Evolutionary conservation across 2,113 vertebrate genomes (phyloP).

Genomic region (Lathamus discolor): DNA sequence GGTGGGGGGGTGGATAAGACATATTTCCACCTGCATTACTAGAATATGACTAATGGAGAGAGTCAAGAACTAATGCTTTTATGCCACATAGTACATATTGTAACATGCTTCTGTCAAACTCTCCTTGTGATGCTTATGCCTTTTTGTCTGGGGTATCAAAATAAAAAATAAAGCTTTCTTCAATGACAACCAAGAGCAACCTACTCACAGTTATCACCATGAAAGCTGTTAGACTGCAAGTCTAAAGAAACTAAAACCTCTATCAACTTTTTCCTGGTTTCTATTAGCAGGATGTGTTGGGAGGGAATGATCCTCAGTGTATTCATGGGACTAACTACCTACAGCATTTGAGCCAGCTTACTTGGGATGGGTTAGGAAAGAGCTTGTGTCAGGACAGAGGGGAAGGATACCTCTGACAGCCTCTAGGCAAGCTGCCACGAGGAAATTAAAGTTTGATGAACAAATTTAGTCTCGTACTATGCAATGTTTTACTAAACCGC

Average conservation of each 20-base stretch:
- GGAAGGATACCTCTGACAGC: not conserved
- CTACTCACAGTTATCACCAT: not conserved
- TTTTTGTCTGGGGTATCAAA: not conserved
- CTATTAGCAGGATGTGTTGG: not conserved
- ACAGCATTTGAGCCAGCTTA: not conserved
- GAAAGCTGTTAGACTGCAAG: not conserved
- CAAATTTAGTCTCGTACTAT: not conserved
- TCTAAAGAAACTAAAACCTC: not conserved
- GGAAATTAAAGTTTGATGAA: not conserved
- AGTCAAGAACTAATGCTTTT: not conserved
- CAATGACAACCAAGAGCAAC: not conserved
- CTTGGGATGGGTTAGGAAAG: not conserved
- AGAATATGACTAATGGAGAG: not conserved
- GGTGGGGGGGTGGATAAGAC: accelerated
- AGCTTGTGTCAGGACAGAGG: not conserved
- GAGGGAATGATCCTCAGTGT: not conserved
- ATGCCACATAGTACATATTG: not conserved
- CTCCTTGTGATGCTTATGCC: not conserved
- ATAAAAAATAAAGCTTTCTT: not conserved
- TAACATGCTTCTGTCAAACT: not conserved
- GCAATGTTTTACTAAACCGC: not conserved
- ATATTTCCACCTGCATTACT: not conserved
- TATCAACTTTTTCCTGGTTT: not conserved
- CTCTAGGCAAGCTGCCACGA: not conserved
- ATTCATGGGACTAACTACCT: too few species aligned